Evolutionary conservation across 30 jellyfish, hydroid and myxozoan genomes (phyloP).

Genomic region (Aurelia aurita): DNA sequence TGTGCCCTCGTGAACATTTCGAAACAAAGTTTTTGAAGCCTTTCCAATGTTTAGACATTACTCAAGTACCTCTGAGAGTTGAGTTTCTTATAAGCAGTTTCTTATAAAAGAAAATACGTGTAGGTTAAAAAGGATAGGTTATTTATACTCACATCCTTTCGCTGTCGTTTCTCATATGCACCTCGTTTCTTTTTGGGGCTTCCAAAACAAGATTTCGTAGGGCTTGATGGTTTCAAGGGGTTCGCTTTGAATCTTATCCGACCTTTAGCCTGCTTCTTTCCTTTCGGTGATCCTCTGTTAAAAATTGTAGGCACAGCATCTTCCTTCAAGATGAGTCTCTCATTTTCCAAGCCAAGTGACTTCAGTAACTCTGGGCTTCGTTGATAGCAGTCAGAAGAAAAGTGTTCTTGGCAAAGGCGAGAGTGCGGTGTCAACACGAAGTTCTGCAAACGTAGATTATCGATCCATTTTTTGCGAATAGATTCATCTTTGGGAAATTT

Average conservation of each 20-base stretch:
- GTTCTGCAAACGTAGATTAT: neutral
- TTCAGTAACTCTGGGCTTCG: slow-evolving; percentile 9
- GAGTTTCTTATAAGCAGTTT: too few species aligned
- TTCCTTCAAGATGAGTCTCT: neutral
- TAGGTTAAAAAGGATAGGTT: too few species aligned
- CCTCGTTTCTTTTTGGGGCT: slow-evolving; percentile 21
- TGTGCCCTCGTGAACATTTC: too few species aligned
- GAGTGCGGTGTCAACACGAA: slow-evolving; percentile 9
- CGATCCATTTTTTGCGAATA: slow-evolving; percentile 8
- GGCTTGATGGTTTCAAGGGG: neutral
- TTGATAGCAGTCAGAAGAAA: slow-evolving; percentile 14
- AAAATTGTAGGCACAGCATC: slow-evolving; percentile 15
- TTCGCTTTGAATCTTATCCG: slow-evolving; percentile 7
- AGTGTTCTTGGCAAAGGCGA: slow-evolving; percentile 16
- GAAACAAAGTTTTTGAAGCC: neutral
- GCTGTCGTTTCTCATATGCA: slow-evolving; percentile 25
- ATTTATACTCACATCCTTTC: slow-evolving; percentile 11
- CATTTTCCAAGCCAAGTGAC: slow-evolving; percentile 14
- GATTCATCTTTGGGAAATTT: neutral
- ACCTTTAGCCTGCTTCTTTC: slow-evolving; percentile 16
- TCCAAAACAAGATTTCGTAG: neutral
- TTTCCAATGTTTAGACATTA: too few species aligned
- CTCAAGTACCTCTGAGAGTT: too few species aligned
- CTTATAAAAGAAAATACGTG: too few species aligned
- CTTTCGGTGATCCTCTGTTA: slow-evolving; percentile 19